Evolutionary conservation across 2,888 invertebrate species (phyloP).

Genomic region (Drosophila cognata): DNA sequence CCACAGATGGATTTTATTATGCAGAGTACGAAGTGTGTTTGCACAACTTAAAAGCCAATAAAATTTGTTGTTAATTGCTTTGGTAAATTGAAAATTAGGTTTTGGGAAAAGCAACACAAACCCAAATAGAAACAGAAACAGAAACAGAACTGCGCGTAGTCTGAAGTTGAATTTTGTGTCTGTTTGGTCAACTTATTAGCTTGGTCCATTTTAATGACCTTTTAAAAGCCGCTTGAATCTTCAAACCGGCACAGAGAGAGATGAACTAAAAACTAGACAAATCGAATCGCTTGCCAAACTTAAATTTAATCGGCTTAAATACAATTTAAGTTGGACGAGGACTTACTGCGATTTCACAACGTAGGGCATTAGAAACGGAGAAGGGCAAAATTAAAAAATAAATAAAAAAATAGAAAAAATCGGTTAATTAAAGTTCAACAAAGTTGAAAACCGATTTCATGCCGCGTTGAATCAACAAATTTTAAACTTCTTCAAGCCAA

Average conservation of each 20-base stretch:
- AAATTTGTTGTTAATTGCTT: conserved; percentile 78
- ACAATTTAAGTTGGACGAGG: conserved; percentile 64
- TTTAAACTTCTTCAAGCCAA: conserved; percentile 65
- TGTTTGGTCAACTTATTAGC: conserved; percentile 70
- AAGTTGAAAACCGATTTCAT: conserved; percentile 78
- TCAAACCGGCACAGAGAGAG: not conserved
- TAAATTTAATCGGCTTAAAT: conserved; percentile 74
- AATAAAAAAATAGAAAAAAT: conserved; percentile 47
- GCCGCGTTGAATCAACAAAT: conserved; percentile 78
- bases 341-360: conserved; percentile 9
- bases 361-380: conserved; percentile 1
- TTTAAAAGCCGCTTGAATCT: conserved; percentile 36
- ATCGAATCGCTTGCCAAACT: conserved; percentile 71
- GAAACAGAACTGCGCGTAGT: conserved; percentile 52
- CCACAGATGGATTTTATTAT: conserved; percentile 61
- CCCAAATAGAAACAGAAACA: not conserved
- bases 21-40: conserved; percentile 62
- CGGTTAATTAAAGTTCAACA: conserved; percentile 81
- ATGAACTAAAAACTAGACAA: conserved; percentile 58
- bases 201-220: conserved; percentile 71
- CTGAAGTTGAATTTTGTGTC: conserved; percentile 10
- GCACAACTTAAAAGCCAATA: conserved; percentile 78
- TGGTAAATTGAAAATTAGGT: conserved; percentile 80
- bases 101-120: conserved; percentile 61
- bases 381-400: not conserved